These are phyloP conservation scores for Calosoma granatense DNA, from an alignment of 1,140 invertebrate species.

Conservation along the genomic window DNA sequence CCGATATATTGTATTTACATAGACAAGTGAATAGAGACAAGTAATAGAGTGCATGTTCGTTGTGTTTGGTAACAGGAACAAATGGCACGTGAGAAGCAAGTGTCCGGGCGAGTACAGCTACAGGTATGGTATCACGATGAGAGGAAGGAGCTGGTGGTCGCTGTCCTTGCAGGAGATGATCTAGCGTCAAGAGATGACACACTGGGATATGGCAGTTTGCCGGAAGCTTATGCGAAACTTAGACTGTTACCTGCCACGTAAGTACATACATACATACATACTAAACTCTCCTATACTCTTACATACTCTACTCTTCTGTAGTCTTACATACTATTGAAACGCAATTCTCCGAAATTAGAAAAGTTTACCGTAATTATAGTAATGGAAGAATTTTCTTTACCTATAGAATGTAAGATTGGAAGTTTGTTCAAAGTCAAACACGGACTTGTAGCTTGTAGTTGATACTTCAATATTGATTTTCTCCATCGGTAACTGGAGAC, in stretches of 20 bases:
- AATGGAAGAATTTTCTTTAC: too few relatives aligned
- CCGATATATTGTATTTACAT: too few relatives aligned
- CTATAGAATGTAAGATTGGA: background rate
- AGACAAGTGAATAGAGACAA: too few relatives aligned
- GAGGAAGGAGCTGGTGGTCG: slow-evolving; percentile 67
- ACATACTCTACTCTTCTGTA: too few relatives aligned
- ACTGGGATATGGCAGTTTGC: slow-evolving; percentile 57
- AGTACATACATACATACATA: slow-evolving; percentile 30
- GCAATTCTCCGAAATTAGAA: background rate
- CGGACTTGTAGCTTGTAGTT: too few relatives aligned
- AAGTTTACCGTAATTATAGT: background rate
- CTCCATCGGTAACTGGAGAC: too few relatives aligned
- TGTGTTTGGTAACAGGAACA: too few relatives aligned
- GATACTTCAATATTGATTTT: too few relatives aligned
- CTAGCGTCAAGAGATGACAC: slow-evolving; percentile 65
- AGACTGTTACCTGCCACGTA: slow-evolving; percentile 65
- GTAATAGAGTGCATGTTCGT: too few relatives aligned
- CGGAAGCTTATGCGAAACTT: slow-evolving; percentile 74
- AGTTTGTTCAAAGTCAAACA: background rate
- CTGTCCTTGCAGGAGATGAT: slow-evolving; percentile 73
- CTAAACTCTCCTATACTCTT: slow-evolving; percentile 9
- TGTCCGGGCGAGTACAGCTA: slow-evolving; percentile 68
- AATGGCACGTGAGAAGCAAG: slow-evolving; percentile 58
- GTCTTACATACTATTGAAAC: background rate
- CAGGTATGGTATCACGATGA: slow-evolving; percentile 80